Evolutionary conservation across 2,113 vertebrate species (phyloP).

Genomic region (Elaphurus davidianus): DNA sequence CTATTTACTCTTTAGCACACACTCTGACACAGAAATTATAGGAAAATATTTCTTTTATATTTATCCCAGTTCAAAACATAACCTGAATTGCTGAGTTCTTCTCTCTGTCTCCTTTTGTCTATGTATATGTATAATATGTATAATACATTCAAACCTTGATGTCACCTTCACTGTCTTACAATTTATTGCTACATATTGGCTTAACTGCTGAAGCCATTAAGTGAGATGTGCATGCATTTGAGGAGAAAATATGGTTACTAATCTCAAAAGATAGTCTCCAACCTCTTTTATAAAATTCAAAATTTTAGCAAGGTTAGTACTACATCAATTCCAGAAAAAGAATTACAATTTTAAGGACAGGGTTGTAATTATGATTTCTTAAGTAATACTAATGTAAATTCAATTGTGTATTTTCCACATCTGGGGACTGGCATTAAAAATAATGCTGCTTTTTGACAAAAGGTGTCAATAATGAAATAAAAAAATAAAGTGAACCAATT

Average conservation of each 20-base stretch:
- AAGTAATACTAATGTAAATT: background rate
- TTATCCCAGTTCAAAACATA: background rate
- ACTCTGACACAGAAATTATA: background rate
- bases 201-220: background rate
- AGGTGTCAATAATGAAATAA: slow-evolving; percentile 1
- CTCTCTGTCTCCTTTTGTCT: background rate
- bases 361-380: background rate
- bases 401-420: background rate
- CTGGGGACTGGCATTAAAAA: background rate
- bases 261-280: slow-evolving; percentile 11
- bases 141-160: background rate
- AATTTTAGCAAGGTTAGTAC: background rate
- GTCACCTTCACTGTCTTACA: background rate
- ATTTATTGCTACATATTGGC: background rate
- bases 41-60: background rate
- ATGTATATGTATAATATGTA: background rate
- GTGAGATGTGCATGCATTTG: background rate
- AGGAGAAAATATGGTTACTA: background rate
- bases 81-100: background rate
- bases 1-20: background rate
- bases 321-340: background rate
- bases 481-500: slow-evolving; percentile 17
- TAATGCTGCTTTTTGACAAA: slow-evolving; percentile 30
- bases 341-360: slow-evolving; percentile 37
- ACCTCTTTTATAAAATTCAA: background rate